phyloP scores from a whole-genome alignment of 1,140 invertebrate genomes.

The Gonioctena quinquepunctata region DNA sequence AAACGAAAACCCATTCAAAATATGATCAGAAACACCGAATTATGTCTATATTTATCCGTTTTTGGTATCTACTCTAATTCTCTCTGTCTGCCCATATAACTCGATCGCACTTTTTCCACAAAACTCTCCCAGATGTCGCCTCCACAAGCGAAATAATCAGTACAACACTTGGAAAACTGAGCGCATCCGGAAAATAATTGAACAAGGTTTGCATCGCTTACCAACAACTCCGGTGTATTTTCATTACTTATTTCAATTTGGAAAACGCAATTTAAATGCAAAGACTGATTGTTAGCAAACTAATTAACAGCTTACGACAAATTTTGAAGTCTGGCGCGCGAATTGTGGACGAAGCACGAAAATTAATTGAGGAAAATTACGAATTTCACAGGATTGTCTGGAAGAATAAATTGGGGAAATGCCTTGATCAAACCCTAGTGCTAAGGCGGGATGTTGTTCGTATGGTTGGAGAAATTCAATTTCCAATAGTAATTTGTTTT shows the following conservation, averaged over 20 bases:
- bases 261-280: slow-evolving; percentile 43
- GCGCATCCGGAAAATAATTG: background rate
- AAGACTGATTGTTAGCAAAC: slow-evolving; percentile 36
- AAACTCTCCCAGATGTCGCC: too few relatives aligned
- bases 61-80: too few relatives aligned
- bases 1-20: too few relatives aligned
- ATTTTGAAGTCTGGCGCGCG: background rate
- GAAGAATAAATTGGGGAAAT: slow-evolving; percentile 20
- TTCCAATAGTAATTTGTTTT: background rate
- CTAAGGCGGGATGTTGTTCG: background rate
- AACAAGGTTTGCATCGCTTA: background rate
- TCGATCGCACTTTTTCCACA: too few relatives aligned
- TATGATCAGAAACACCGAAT: too few relatives aligned
- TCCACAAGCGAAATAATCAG: background rate
- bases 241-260: slow-evolving; percentile 32
- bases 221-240: background rate
- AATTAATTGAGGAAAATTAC: slow-evolving; percentile 24
- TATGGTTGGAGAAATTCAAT: background rate
- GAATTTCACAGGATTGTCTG: slow-evolving; percentile 8
- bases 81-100: too few relatives aligned
- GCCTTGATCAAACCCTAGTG: background rate
- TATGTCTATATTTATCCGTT: too few relatives aligned
- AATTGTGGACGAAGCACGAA: background rate
- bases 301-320: slow-evolving; percentile 33
- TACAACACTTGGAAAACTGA: background rate